phyloP scores from a whole-genome alignment of 2,797 vertebrate genomes.

The Karalla daura region DNA sequence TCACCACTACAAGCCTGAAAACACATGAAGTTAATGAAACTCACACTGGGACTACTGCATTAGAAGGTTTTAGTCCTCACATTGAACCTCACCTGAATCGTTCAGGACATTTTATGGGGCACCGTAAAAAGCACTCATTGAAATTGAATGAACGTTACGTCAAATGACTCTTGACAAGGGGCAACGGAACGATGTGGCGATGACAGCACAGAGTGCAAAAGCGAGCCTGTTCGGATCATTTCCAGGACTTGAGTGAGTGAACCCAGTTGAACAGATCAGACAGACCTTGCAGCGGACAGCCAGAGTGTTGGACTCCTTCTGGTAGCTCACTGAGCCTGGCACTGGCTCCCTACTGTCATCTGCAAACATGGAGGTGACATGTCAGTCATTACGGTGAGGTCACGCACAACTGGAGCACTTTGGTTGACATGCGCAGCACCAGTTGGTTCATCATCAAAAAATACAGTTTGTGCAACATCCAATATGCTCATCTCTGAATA shows the following conservation, averaged over 20 bases:
- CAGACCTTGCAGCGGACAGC: constrained; percentile 91
- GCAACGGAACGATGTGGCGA: neutral
- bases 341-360: constrained; percentile 51
- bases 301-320: constrained; percentile 83
- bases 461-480: too few species aligned
- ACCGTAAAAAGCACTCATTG: neutral
- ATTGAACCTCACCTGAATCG: neutral
- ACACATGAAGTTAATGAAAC: too few species aligned
- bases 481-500: too few species aligned
- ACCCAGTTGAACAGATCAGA: neutral
- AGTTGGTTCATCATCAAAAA: too few species aligned
- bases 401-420: neutral
- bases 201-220: neutral
- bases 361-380: constrained; percentile 28
- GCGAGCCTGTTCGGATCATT: neutral
- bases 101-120: neutral
- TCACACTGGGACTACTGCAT: too few species aligned
- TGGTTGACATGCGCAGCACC: too few species aligned
- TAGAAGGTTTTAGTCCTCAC: too few species aligned
- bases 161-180: too few species aligned
- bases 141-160: neutral
- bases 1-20: too few species aligned
- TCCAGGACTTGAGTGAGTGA: neutral
- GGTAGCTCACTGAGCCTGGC: constrained; percentile 88
- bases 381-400: neutral